Conservation (phyloP, 2,113 vertebrate species). For the Mellivora capensis region DNA sequence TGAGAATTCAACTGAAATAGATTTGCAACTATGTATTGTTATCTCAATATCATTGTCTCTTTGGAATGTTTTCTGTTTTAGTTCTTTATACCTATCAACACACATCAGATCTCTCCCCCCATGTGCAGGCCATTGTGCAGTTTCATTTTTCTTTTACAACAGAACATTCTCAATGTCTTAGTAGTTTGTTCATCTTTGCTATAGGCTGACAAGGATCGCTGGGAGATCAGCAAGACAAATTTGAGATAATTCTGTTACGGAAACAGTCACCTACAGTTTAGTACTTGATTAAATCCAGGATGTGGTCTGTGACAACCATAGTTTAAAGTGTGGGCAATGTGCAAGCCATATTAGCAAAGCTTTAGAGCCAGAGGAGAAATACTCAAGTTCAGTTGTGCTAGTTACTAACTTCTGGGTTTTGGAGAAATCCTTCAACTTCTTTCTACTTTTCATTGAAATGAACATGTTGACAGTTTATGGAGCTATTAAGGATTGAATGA, state of each 20-base stretch:
- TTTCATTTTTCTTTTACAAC: background rate
- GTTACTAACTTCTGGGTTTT: background rate
- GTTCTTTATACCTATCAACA: background rate
- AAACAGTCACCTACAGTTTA: background rate
- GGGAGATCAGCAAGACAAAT: background rate
- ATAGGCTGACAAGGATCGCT: background rate
- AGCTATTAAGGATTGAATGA: background rate
- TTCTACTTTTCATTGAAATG: background rate
- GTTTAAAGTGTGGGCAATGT: background rate
- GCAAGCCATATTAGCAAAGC: background rate
- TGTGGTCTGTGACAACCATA: background rate
- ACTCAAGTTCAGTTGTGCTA: background rate
- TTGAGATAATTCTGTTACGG: background rate
- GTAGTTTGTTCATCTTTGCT: background rate
- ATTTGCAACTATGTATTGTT: background rate
- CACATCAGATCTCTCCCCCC: background rate
- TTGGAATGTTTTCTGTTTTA: background rate
- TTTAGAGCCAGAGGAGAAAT: background rate
- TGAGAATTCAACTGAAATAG: background rate
- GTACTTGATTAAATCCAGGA: background rate
- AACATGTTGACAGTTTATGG: background rate
- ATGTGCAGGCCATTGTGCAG: background rate
- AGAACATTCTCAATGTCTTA: background rate
- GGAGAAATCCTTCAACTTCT: background rate
- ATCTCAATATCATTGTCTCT: background rate